Evolutionary conservation across 2,113 vertebrate species (phyloP).

Genomic region (Glaucomys volans): DNA sequence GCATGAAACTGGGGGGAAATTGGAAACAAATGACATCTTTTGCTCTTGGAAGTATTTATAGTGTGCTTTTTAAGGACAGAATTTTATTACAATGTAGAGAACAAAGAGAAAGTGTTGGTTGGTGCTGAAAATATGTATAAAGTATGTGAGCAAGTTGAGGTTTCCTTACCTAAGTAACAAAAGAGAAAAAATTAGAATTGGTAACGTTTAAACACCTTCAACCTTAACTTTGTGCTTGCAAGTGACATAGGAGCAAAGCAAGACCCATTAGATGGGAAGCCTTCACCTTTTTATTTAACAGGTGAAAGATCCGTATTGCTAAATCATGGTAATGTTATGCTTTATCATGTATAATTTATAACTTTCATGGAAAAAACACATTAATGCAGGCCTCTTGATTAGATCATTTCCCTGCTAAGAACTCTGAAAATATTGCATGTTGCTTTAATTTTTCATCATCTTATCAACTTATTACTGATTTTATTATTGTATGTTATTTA

Average conservation of each 20-base stretch:
- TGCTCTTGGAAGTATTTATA: background rate
- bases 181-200: constrained; percentile 42
- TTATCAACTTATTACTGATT: constrained; percentile 12
- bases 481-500: too few species aligned
- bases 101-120: constrained; percentile 17
- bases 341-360: constrained; percentile 83
- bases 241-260: constrained; percentile 14
- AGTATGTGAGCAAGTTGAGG: background rate
- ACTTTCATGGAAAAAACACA: constrained; percentile 76
- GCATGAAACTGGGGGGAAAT: background rate
- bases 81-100: background rate
- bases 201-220: constrained; percentile 52
- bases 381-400: constrained; percentile 74
- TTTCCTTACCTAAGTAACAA: background rate
- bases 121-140: background rate
- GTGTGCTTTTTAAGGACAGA: background rate
- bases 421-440: constrained; percentile 73
- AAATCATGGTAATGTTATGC: constrained; percentile 84
- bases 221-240: background rate
- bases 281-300: constrained; percentile 67
- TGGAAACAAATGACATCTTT: background rate
- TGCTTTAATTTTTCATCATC: constrained; percentile 65
- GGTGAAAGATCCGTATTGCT: constrained; percentile 72
- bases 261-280: background rate
- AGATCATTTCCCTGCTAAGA: constrained; percentile 77